These are phyloP conservation scores for Plectrocnemia conspersa DNA, from an alignment of 1,140 invertebrate genomes.

Conservation along the genomic window DNA sequence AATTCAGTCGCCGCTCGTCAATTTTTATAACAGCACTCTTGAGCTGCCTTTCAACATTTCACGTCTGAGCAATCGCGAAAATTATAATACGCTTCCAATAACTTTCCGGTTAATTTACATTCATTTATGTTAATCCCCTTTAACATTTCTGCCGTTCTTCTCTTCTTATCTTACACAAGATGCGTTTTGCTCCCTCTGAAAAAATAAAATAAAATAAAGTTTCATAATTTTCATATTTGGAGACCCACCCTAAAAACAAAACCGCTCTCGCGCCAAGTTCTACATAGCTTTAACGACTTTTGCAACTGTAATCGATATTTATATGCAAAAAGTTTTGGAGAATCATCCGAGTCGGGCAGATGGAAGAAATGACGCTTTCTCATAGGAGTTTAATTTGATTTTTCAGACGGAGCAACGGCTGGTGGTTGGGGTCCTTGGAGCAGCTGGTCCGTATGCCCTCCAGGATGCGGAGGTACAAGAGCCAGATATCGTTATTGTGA, in stretches of 20 bases:
- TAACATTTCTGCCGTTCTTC: constrained; percentile 29
- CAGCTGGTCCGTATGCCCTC: constrained; percentile 65
- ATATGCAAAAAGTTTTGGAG: too few species aligned
- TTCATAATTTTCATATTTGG: constrained; percentile 17
- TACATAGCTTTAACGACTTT: background rate
- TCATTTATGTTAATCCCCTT: constrained; percentile 34
- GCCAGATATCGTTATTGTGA: constrained; percentile 80
- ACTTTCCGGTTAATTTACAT: constrained; percentile 33
- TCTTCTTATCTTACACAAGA: background rate
- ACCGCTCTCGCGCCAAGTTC: background rate
- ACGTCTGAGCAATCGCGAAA: too few species aligned
- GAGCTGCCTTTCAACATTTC: background rate
- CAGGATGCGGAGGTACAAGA: constrained; percentile 68
- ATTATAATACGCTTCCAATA: too few species aligned
- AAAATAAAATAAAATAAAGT: constrained; percentile 9
- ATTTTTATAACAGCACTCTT: too few species aligned
- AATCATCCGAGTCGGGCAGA: too few species aligned
- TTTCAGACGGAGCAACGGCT: constrained; percentile 57
- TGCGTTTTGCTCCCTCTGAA: background rate
- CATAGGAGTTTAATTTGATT: background rate
- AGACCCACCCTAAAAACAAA: background rate
- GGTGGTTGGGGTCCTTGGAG: constrained; percentile 83
- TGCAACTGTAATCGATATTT: background rate
- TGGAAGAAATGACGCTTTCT: too few species aligned
- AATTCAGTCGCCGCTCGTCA: too few species aligned